Conservation (phyloP, 1,140 invertebrate genomes). For the Ladona fulva region DNA sequence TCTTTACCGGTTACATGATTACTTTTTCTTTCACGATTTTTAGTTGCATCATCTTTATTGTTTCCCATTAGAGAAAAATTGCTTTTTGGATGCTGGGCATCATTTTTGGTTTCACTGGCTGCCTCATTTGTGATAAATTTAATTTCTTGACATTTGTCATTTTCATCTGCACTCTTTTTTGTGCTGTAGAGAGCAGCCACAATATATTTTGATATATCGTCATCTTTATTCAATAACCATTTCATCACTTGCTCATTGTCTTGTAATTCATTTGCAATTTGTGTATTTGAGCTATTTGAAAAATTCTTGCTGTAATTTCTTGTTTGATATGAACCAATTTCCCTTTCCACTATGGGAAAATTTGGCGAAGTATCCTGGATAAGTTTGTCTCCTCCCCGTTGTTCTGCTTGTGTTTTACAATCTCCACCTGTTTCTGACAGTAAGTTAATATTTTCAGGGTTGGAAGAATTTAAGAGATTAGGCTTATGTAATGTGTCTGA, state of each 20-base stretch:
- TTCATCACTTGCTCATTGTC: not conserved
- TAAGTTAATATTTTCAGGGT: not conserved
- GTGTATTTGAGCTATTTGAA: not conserved
- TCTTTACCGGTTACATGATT: not conserved
- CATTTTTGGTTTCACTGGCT: not conserved
- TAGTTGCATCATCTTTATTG: not conserved
- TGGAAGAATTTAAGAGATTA: not conserved
- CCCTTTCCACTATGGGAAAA: not conserved
- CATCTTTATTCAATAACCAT: not conserved
- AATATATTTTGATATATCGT: not conserved
- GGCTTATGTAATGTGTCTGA: not conserved
- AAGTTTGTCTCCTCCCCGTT: not conserved
- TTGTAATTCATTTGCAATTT: not conserved
- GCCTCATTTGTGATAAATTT: too few species aligned
- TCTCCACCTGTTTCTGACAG: not conserved
- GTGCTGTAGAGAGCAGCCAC: not conserved
- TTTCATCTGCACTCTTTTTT: not conserved
- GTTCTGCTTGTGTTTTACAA: not conserved
- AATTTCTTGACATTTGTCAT: too few species aligned
- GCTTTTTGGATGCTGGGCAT: not conserved
- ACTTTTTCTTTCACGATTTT: not conserved
- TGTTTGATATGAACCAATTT: not conserved
- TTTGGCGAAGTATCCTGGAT: not conserved
- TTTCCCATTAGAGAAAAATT: not conserved
- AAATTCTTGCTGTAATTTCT: not conserved